Evolutionary conservation across 2,888 invertebrate species (phyloP), one percentile per base, ranked within the genome.

Genomic region (Coenonympha arcania): DNA sequence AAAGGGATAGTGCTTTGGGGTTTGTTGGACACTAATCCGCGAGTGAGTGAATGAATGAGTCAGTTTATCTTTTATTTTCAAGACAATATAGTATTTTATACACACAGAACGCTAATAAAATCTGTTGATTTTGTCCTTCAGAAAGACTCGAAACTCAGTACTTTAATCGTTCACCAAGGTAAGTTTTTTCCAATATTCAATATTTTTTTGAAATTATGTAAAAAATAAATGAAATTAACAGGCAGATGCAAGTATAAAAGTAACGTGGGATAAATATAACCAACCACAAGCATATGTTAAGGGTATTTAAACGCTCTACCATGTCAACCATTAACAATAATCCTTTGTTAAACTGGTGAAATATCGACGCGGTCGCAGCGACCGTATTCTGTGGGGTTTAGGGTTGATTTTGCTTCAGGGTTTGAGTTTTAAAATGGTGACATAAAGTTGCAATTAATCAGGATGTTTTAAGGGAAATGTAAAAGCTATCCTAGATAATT

Each of bases 361-460:
- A 65, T 55, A 54, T 55, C 54, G 22, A 24, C 41, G n/a, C 24
- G 55, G 57, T 57, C 52, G 55, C 53, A 52, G 43, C 43, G 54
- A 65, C 64, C 63, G 50, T 59, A 62, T 33, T 0, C 0, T 1
- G 8, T n/a, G 28, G 11, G 46, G 9, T 28, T 52, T 60, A 76
- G 55, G 67, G 77, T 73, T 69, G 60, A 64, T 19, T 64, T 63
- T 73, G n/a, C 24, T 24, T 4, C 15, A 34, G 18, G 16, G 40
- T 53, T 53, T 52, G 59, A 56, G 20, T 26, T 65, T 65, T 64
- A 68, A 68, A 64, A 65, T 65, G 62, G 50, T 16, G 50, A 43
- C 43, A 47, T 76, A 73, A 73, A 73, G 68, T 66, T 57, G 68
- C 69, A 68, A 73, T 79, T 77, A 77, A 76, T 80, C 69, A 75